Percentiles rank a stretch among this genome's conserved stretches.
phyloP scores from a whole-genome alignment of 2,888 invertebrate species.

The Ectemnius continuus region DNA sequence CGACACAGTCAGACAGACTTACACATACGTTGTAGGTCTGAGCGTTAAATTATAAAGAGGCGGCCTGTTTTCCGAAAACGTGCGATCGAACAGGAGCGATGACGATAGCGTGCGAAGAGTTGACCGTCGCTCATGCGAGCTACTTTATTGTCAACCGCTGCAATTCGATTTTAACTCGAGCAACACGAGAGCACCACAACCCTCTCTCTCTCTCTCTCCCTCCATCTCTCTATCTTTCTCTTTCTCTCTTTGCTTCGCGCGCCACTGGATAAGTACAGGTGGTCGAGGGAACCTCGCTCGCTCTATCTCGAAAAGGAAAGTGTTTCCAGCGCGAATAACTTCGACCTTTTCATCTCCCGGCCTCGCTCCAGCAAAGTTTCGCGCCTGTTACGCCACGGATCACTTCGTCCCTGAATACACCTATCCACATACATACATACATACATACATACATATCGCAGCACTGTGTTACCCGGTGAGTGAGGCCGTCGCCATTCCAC shows the following conservation, averaged over 20 bases:
- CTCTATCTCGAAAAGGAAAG: constrained; percentile 27
- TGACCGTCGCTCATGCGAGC: not conserved
- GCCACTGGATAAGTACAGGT: not conserved
- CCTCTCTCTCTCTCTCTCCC: not conserved
- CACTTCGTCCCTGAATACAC: no score
- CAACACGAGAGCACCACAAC: not conserved
- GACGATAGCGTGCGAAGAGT: not conserved
- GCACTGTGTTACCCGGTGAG: not conserved
- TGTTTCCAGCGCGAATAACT: constrained; percentile 2
- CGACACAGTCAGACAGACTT: not conserved
- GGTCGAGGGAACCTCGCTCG: not conserved
- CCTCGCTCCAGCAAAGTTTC: constrained; percentile 5
- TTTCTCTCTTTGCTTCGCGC: not conserved
- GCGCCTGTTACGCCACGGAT: not conserved
- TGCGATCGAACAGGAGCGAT: not conserved
- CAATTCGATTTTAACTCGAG: not conserved
- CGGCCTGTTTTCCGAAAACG: constrained; percentile 4
- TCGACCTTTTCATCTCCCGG: constrained; percentile 6
- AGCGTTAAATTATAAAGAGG: constrained; percentile 14
- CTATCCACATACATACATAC: no score
- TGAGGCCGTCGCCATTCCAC: not conserved
- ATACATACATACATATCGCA: no score
- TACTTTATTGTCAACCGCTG: not conserved
- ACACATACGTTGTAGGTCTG: not conserved
- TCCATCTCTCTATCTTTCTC: not conserved